Percentiles rank a stretch among this genome's conserved stretches.
These are phyloP conservation scores for Rhyzopertha dominica DNA, from an alignment of 1,140 invertebrate species.

Conservation along the genomic window DNA sequence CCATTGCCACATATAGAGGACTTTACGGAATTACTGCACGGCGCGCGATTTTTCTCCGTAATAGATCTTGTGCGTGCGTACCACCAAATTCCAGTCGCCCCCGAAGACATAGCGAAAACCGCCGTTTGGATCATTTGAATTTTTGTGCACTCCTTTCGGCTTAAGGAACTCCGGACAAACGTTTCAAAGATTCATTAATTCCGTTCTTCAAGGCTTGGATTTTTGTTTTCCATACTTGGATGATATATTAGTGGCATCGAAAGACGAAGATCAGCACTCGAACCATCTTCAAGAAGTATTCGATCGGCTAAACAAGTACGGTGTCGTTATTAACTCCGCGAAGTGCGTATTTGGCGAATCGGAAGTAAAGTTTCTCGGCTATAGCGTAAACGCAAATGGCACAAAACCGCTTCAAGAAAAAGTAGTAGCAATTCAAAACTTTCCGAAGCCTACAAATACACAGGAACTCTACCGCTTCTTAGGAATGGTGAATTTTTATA, in stretches of 20 bases:
- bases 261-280: constrained; percentile 27
- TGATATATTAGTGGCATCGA: constrained; percentile 36
- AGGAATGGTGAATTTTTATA: constrained; percentile 41
- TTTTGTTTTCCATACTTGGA: constrained; percentile 33
- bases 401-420: constrained; percentile 32
- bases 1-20: constrained; percentile 36
- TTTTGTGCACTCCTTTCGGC: constrained; percentile 21
- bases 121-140: constrained; percentile 28
- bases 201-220: constrained; percentile 5
- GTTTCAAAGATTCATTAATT: constrained; percentile 22
- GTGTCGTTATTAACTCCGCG: constrained; percentile 31
- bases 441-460: constrained; percentile 21
- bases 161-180: constrained; percentile 25
- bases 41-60: no score
- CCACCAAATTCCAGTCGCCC: no score
- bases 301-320: constrained; percentile 24
- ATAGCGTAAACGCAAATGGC: constrained; percentile 28
- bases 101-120: no score
- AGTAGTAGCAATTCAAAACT: constrained; percentile 29
- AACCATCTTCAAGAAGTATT: constrained; percentile 33
- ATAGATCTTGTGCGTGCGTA: no score
- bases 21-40: constrained; percentile 35
- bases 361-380: constrained; percentile 37
- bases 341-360: constrained; percentile 33
- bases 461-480: constrained; percentile 35